Conservation (phyloP, 2,797 vertebrate genomes). For the Pseudotriccus pelzelni region DNA sequence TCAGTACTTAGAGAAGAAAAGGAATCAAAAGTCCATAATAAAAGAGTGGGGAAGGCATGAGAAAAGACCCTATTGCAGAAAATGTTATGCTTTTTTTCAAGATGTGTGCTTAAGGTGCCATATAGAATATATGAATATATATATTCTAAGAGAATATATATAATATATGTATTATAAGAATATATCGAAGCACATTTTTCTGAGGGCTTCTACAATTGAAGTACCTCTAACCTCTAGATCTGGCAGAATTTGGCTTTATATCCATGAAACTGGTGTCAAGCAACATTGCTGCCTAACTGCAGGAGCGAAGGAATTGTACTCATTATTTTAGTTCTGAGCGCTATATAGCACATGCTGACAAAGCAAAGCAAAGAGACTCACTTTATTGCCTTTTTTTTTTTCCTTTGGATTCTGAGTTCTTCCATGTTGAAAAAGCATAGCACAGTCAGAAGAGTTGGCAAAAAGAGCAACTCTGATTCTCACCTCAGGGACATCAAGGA, state of each 20-base stretch:
- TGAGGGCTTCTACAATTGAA: background rate
- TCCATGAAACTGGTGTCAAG: background rate
- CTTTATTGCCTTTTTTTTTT: background rate
- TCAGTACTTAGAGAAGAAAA: background rate
- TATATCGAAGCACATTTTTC: background rate
- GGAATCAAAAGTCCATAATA: background rate
- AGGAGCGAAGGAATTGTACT: background rate
- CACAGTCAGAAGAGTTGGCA: background rate
- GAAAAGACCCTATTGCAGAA: background rate
- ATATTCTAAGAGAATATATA: too few relatives aligned
- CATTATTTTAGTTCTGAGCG: background rate
- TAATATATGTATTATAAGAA: background rate
- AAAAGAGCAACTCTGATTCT: background rate
- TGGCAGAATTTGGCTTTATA: background rate
- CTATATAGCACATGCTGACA: background rate
- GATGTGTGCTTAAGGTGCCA: background rate
- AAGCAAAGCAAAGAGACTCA: background rate
- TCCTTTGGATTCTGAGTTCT: background rate
- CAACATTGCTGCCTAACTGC: background rate
- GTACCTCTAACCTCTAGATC: background rate
- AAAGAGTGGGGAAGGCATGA: background rate
- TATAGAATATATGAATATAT: background rate
- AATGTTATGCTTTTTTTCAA: background rate
- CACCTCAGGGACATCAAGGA: background rate
- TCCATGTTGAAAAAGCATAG: background rate